A percentile compares a stretch with the other conserved stretches of the same genome.
phyloP scores from a whole-genome alignment of 2,888 invertebrate species.

The Brachypalpus laphriformis region DNA sequence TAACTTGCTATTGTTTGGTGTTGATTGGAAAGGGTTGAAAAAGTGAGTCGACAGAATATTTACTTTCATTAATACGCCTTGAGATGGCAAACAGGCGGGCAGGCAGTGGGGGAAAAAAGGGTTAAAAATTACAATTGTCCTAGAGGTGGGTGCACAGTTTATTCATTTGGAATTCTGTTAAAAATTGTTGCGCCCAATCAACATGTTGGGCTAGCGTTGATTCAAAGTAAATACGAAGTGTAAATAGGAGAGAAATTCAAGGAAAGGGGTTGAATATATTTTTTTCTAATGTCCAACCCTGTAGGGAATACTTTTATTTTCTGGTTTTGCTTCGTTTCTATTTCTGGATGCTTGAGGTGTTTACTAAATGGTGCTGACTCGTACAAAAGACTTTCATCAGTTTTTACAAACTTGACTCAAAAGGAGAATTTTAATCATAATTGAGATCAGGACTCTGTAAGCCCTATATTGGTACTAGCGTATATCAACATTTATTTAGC shows the following conservation, averaged over 20 bases:
- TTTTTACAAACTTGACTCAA: too few relatives aligned
- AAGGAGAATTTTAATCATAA: too few relatives aligned
- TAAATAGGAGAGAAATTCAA: conserved; percentile 18
- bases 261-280: neutral
- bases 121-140: conserved; percentile 32
- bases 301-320: neutral
- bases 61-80: conserved; percentile 51
- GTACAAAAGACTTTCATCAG: too few relatives aligned
- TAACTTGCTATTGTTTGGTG: conserved; percentile 57
- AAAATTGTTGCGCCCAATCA: conserved; percentile 67
- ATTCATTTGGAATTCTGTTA: conserved; percentile 38
- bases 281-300: neutral
- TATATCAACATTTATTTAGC: too few relatives aligned
- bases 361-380: too few relatives aligned
- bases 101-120: conserved; percentile 1
- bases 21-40: conserved; percentile 63
- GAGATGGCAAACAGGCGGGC: neutral
- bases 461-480: too few relatives aligned
- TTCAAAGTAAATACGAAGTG: conserved; percentile 45
- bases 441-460: too few relatives aligned
- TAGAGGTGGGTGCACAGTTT: neutral
- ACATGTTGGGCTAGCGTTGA: conserved; percentile 47
- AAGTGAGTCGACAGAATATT: conserved; percentile 28
- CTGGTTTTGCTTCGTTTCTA: neutral
- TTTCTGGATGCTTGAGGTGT: neutral